Evolutionary conservation across 2,797 vertebrate species (phyloP).

Genomic region (Oreochromis grahami): DNA sequence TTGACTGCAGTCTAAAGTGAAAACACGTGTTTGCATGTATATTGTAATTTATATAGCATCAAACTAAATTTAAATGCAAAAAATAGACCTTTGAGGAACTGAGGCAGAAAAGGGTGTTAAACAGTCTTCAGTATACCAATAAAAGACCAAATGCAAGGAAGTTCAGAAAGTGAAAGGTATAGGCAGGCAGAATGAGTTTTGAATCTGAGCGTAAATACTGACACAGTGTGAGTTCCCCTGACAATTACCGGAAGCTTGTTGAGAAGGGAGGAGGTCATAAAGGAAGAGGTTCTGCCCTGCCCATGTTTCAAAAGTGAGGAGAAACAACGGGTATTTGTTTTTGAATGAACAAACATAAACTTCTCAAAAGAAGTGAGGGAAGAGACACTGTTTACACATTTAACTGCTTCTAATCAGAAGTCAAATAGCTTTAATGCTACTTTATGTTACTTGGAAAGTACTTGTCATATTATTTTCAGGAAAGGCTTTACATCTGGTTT

Average conservation of each 20-base stretch:
- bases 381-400: not conserved
- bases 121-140: not conserved
- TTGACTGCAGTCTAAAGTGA: not conserved
- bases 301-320: conserved; percentile 43
- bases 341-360: conserved; percentile 29
- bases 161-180: conserved; percentile 29
- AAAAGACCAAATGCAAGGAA: not conserved
- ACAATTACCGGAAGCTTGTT: conserved; percentile 67
- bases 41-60: not conserved
- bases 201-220: conserved; percentile 27
- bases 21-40: not conserved
- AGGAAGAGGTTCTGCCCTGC: conserved; percentile 46
- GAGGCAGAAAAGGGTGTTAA: not conserved
- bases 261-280: conserved; percentile 54
- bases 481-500: not conserved
- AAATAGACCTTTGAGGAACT: not conserved
- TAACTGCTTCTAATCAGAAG: not conserved
- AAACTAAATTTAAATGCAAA: not conserved
- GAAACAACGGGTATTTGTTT: conserved; percentile 33
- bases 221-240: conserved; percentile 27
- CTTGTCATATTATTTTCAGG: not conserved
- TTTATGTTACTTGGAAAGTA: not conserved
- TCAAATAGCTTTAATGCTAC: not conserved
- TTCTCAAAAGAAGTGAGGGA: not conserved
- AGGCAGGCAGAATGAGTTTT: conserved; percentile 1